Base-by-base conservation (phyloP, 35 echinoderm and acorn worm species). In the Apostichopus californicus region DNA sequence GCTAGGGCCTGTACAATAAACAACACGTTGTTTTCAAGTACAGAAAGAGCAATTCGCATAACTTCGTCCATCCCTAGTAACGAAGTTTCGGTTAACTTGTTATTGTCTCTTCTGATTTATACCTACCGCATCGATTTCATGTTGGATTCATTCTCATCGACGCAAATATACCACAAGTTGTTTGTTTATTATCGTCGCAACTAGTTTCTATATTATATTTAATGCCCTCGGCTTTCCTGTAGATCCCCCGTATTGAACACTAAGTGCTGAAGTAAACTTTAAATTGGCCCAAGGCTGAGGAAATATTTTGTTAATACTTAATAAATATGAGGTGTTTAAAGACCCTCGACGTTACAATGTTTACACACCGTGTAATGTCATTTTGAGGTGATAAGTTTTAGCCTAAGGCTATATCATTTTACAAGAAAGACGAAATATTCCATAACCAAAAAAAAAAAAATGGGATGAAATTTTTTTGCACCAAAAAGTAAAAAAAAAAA, bases 241-340 rank as follows among this genome's bases (percentile, higher is more conserved):
- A 8, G 80, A 82, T n/a, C 80, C 80, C 34, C 80, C 46, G 28
- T 82, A 82, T 52, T 82, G 34, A 82, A 24, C 46, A 52, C 14
- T 82, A 82, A 55, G 14, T 82, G n/a, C 80, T 46, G 80, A 82
- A 82, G 80, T 53, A 82, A 82, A 57, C 55, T 53, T 82, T 34
- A 53, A 89, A n/a, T 52, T 89, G 1, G 86, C 86, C 52, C 14
- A 73, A 34, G 86, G 86, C 86, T 72, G 21, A 89, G 86, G 86
- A 89, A 89, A 89, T 89, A 89, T 89, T 89, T 89, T n/a, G 86
- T 72, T 89, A 89, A 89, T 89, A 89, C 86, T 89, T 89, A 73
- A 89, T 89, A 89, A 46, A 89, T 89, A 89, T 68, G 60, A 89
- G 61, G 9, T 55, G 18, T 89, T 89, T 89, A 89, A 89, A 89